Evolutionary conservation across 2,113 vertebrate species (phyloP), one percentile per base, ranked within the genome.

Genomic region (Meleagris gallopavo): DNA sequence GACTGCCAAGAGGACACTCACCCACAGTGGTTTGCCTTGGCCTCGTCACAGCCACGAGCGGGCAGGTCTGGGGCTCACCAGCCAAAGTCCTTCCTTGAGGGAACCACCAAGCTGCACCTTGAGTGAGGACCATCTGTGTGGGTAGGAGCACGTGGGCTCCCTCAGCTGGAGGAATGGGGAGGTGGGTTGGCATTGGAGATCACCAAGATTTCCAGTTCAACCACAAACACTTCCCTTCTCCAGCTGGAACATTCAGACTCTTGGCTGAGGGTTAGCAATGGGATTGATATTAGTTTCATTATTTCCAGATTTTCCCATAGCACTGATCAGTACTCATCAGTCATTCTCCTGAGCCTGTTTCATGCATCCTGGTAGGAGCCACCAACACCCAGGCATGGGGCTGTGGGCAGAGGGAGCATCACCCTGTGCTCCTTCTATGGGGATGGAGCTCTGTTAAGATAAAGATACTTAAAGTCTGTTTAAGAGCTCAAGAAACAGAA

Each of bases 401-500:
- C 57, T 89, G 43, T 30, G 36, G 48, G 18, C 0, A 0, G 32
- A 75, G 18, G 18, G 48, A 72, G 60, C 14, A 12, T n/a, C 61
- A 50, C 36, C 57, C n/a, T 78, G 32, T 0, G 0, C 15, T 82
- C 52, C 75, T 61, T 16, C 48, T 61, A n/a, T 54, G 1, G 1
- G 54, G 78, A 76, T 43, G 27, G 48, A 89, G 54, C 15, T 76
- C 48, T 85, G 20, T 40, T 48, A 76, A 82, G 32, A 18, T 9
- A 52, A 82, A 75, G 57, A 60, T 57, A 85, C 65, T 86, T 41
- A 83, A 71, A 77, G 48, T 0, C 7, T 11, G 6, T 8, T 52
- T 75, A 27, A 46, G 48, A 78, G 10, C 32, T 78, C 30, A 64
- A 91, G 62, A 91, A 93, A 84, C 32, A 69, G 77, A 48, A 85